Evolutionary conservation across 2,888 invertebrate genomes (phyloP).

Genomic region (Temnothorax rugatulus): DNA sequence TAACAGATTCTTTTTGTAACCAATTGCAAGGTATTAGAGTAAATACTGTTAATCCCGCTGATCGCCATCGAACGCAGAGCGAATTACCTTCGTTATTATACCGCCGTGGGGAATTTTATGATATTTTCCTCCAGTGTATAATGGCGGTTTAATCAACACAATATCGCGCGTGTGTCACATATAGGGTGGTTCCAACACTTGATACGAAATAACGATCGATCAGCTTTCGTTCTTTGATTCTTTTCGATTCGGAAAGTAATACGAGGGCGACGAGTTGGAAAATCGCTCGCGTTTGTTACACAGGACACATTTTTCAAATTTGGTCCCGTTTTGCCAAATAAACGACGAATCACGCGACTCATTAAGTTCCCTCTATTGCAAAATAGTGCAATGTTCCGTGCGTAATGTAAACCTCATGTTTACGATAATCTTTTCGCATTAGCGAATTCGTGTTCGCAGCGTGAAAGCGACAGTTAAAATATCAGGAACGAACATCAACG

Average conservation of each 20-base stretch:
- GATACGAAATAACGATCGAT: background rate
- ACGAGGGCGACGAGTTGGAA: constrained; percentile 1
- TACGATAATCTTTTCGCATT: background rate
- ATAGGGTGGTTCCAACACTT: background rate
- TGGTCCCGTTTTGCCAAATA: background rate
- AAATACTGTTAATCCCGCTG: constrained; percentile 10
- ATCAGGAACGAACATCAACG: background rate
- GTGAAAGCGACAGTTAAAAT: background rate
- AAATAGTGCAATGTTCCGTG: no score
- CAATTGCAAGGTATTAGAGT: background rate
- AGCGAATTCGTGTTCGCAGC: background rate
- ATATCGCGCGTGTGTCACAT: constrained; percentile 3
- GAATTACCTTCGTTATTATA: constrained; percentile 43
- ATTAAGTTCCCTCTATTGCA: background rate
- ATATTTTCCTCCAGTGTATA: constrained; percentile 40
- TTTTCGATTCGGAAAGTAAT: constrained; percentile 4
- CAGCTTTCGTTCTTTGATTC: background rate
- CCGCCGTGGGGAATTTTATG: constrained; percentile 36
- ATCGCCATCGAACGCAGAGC: constrained; percentile 10
- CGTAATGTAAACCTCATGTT: background rate
- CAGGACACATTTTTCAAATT: constrained; percentile 9
- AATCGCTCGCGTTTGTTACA: background rate
- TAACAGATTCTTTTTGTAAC: constrained; percentile 1
- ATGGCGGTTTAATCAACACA: constrained; percentile 22
- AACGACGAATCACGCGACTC: background rate